Evolutionary conservation across 37 sponge, comb jelly and placozoan species (phyloP).

Genomic region (Crambe crambe): DNA sequence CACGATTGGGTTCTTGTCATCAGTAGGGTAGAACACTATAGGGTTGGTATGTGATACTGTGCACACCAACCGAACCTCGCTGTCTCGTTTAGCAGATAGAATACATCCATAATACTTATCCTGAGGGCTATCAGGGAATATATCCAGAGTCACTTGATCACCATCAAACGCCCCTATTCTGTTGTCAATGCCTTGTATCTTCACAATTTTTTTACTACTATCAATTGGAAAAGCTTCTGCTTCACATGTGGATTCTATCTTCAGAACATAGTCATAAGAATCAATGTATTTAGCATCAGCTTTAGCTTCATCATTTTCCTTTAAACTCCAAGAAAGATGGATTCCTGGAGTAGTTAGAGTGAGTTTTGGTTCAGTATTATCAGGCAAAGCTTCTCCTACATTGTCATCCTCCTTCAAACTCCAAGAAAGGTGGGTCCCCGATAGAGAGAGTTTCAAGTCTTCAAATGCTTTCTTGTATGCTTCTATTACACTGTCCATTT

Average conservation of each 20-base stretch:
- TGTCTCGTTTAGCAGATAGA: slow-evolving; percentile 16
- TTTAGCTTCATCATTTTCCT: neutral
- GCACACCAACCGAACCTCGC: slow-evolving; percentile 44
- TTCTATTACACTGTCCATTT: slow-evolving; percentile 31
- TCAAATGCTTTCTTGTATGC: slow-evolving; percentile 38
- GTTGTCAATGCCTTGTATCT: slow-evolving; percentile 46
- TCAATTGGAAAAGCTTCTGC: slow-evolving; percentile 67
- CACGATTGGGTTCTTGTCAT: slow-evolving; percentile 47
- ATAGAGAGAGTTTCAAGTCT: slow-evolving; percentile 13
- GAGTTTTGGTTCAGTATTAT: slow-evolving; percentile 3
- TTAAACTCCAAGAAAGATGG: slow-evolving; percentile 8
- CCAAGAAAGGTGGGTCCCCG: slow-evolving; percentile 1
- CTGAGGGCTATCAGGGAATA: slow-evolving; percentile 13
- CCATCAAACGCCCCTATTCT: slow-evolving; percentile 69
- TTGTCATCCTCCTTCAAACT: slow-evolving; percentile 3
- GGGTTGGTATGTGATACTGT: slow-evolving; percentile 35
- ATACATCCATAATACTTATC: slow-evolving; percentile 41
- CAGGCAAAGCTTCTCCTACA: neutral
- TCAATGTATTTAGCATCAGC: slow-evolving; percentile 11
- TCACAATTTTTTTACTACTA: slow-evolving; percentile 4
- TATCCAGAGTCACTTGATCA: slow-evolving; percentile 46
- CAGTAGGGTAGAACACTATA: slow-evolving; percentile 56
- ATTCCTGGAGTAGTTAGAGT: neutral
- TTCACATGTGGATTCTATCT: neutral
- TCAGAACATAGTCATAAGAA: slow-evolving; percentile 17